Percentiles rank a stretch among this genome's conserved stretches.
These are phyloP conservation scores for Hoplostethus atlanticus DNA, from an alignment of 2,797 vertebrate genomes.

Conservation along the genomic window DNA sequence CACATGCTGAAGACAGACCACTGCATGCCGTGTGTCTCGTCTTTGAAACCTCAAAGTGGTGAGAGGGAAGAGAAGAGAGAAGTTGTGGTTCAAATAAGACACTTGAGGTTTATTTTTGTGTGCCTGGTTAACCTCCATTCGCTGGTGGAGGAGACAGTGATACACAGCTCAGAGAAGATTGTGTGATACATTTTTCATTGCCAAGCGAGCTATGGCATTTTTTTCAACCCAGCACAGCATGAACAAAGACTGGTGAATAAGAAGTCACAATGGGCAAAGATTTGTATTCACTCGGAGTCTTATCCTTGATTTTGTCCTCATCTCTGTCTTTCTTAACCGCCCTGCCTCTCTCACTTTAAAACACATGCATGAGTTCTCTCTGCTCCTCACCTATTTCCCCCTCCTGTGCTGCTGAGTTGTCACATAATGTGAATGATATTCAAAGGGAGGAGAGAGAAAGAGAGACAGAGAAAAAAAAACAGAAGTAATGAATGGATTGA, in stretches of 20 bases:
- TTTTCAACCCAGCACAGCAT: conserved; percentile 5
- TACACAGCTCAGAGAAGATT: conserved; percentile 20
- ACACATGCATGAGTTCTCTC: conserved; percentile 20
- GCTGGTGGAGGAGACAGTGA: conserved; percentile 35
- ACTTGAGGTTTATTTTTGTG: conserved; percentile 40
- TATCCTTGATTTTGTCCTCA: conserved; percentile 59
- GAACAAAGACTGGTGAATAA: conserved; percentile 35
- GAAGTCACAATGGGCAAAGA: conserved; percentile 44
- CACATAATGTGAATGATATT: conserved; percentile 55
- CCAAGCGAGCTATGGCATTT: conserved; percentile 7
- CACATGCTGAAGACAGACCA: conserved; percentile 32
- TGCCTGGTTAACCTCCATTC: conserved; percentile 50
- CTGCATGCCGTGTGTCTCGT: conserved; percentile 42
- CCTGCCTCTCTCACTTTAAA: conserved; percentile 43
- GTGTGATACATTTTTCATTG: conserved; percentile 68
- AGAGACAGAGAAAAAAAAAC: conserved; percentile 27
- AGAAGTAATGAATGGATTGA: conserved; percentile 51
- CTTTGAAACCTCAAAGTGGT: conserved; percentile 56
- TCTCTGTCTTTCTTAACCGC: conserved; percentile 33
- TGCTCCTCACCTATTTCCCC: conserved; percentile 16
- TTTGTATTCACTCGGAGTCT: conserved; percentile 45
- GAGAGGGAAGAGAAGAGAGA: conserved; percentile 35
- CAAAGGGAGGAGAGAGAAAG: conserved; percentile 8
- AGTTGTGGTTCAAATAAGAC: conserved; percentile 58
- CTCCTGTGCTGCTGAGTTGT: conserved; percentile 44